These are phyloP conservation scores for Azemiops feae DNA, from an alignment of 2,113 vertebrate species.

Conservation along the genomic window DNA sequence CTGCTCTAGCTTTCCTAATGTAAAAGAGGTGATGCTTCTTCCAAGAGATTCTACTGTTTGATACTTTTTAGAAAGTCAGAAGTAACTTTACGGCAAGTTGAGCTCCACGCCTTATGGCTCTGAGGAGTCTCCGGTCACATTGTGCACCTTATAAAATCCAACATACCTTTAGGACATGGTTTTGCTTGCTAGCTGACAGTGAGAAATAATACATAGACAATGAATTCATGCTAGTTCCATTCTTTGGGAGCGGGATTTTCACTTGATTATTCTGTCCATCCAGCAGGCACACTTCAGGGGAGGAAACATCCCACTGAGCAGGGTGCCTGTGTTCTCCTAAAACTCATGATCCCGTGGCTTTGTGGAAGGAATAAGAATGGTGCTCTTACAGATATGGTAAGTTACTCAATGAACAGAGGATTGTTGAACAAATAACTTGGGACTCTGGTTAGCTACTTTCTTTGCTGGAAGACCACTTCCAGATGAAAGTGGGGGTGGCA, in stretches of 20 bases:
- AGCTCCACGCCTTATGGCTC: not conserved
- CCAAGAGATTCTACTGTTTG: not conserved
- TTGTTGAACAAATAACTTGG: not conserved
- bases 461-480: not conserved
- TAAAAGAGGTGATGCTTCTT: not conserved
- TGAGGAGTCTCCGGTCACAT: not conserved
- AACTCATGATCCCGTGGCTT: slow-evolving; percentile 56
- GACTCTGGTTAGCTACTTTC: not conserved
- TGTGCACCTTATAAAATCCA: not conserved
- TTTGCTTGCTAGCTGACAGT: not conserved
- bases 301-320: slow-evolving; percentile 16
- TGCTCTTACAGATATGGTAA: slow-evolving; percentile 58
- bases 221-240: not conserved
- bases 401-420: not conserved
- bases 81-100: not conserved
- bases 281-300: not conserved
- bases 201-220: not conserved
- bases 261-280: slow-evolving; percentile 25
- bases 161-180: not conserved
- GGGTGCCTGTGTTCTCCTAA: not conserved
- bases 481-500: not conserved
- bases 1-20: fast-evolving
- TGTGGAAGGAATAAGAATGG: slow-evolving; percentile 34
- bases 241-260: not conserved
- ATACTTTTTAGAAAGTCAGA: not conserved